Conservation (phyloP, 2,888 invertebrate genomes). For the Iselma pallidipennis region DNA sequence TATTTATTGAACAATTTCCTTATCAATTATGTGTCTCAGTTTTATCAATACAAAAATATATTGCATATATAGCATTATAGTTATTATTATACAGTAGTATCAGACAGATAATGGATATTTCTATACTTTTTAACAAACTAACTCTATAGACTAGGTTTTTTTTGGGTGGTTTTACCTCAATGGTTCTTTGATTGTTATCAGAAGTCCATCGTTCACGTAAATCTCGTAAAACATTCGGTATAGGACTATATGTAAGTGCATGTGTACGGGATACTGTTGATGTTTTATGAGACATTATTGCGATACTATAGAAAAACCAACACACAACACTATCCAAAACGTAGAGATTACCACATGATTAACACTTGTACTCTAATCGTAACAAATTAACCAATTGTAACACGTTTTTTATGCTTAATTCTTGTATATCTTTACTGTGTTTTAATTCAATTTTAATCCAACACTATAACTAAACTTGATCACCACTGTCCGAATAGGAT, state of each 20-base stretch:
- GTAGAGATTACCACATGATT: neutral
- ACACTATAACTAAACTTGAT: too few species aligned
- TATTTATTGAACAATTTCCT: neutral
- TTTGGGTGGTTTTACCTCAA: conserved; percentile 27
- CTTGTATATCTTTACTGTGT: too few species aligned
- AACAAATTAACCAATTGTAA: too few species aligned
- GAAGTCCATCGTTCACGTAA: conserved; percentile 39
- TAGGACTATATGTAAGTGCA: conserved; percentile 38
- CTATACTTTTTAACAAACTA: too few species aligned
- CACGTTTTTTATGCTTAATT: too few species aligned
- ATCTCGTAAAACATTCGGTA: conserved; percentile 44
- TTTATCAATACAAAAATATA: neutral
- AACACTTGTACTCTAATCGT: too few species aligned
- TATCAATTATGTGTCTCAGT: neutral
- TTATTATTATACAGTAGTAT: neutral
- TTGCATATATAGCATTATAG: neutral
- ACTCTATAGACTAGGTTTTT: neutral
- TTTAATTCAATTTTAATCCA: too few species aligned
- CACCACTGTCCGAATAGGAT: too few species aligned
- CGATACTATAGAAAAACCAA: neutral
- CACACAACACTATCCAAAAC: neutral
- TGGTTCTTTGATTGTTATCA: conserved; percentile 22
- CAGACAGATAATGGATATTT: too few species aligned
- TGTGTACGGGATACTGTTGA: neutral
- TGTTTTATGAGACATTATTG: conserved; percentile 18